These are phyloP conservation scores for Hyposoter didymator DNA, from an alignment of 2,888 invertebrate species.

Conservation along the genomic window DNA sequence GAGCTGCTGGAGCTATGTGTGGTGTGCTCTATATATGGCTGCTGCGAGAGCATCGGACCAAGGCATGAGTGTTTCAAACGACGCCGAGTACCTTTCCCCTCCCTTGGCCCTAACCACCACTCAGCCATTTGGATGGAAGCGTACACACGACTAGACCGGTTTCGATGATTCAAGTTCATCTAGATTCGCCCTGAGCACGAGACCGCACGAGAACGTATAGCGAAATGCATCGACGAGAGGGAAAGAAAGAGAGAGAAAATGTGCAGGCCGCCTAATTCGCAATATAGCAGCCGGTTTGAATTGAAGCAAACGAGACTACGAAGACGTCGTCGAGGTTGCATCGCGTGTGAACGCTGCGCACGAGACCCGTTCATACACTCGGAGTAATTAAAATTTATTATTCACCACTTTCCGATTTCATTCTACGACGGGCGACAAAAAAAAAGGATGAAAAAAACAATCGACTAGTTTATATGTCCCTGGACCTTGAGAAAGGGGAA, in stretches of 20 bases:
- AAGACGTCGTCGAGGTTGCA: constrained; percentile 14
- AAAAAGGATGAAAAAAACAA: constrained; percentile 6
- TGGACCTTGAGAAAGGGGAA: neutral
- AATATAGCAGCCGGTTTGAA: constrained; percentile 55
- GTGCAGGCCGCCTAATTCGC: constrained; percentile 31
- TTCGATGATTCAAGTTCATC: constrained; percentile 80
- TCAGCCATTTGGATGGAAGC: neutral
- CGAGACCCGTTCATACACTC: constrained; percentile 52
- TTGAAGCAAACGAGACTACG: constrained; percentile 38
- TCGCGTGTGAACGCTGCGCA: constrained; percentile 60
- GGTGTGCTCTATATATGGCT: constrained; percentile 57
- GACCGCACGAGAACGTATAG: constrained; percentile 35
- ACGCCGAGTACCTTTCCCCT: constrained; percentile 7
- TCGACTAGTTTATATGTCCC: constrained; percentile 14
- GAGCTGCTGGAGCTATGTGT: constrained; percentile 44
- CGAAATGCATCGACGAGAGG: constrained; percentile 1
- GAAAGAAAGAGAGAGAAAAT: constrained; percentile 10
- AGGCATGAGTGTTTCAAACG: constrained; percentile 16
- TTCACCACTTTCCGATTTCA: constrained; percentile 30
- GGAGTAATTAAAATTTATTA: constrained; percentile 61
- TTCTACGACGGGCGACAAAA: constrained; percentile 14
- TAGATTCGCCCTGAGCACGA: constrained; percentile 74
- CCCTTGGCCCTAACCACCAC: constrained; percentile 3
- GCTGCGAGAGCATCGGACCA: constrained; percentile 10
- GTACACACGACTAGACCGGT: constrained; percentile 76